Percentiles rank a stretch among this genome's conserved stretches.
These are phyloP conservation scores for Protomyctophum bolini DNA, from an alignment of 2,113 vertebrate genomes.

Conservation along the genomic window DNA sequence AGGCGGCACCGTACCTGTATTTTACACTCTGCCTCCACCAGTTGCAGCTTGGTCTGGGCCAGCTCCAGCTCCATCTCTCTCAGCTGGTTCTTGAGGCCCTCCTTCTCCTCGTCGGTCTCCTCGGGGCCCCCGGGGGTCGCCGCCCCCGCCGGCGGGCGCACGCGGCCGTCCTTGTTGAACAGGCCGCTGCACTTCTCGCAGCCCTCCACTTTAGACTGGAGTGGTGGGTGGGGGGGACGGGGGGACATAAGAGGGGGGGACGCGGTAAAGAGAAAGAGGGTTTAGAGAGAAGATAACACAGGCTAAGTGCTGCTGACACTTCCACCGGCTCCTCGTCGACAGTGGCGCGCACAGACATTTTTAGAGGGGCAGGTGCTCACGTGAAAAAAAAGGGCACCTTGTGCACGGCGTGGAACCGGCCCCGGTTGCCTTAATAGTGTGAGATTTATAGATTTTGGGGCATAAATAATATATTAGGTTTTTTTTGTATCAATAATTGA, in stretches of 20 bases:
- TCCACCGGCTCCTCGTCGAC: no score
- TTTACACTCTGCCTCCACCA: slow-evolving; percentile 98
- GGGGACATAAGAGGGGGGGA: neutral
- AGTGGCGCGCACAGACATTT: no score
- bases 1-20: slow-evolving; percentile 95
- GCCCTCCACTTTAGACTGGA: slow-evolving; percentile 66
- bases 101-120: slow-evolving; percentile 94
- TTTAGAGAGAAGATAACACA: neutral
- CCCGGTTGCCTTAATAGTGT: no score
- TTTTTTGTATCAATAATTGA: no score
- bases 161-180: slow-evolving; percentile 75
- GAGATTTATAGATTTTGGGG: no score
- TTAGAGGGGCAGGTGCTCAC: no score
- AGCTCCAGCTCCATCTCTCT: slow-evolving; percentile 98
- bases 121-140: slow-evolving; percentile 81
- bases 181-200: slow-evolving; percentile 74
- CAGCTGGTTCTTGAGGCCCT: slow-evolving; percentile 91
- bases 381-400: no score
- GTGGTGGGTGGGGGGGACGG: neutral
- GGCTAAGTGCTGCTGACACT: neutral
- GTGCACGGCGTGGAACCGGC: no score
- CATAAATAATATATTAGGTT: no score
- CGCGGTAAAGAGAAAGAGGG: neutral
- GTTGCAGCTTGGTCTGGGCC: slow-evolving; percentile 96
- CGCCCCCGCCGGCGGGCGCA: slow-evolving; percentile 63